Conservation (phyloP, 2,888 invertebrate genomes). For the Epinotia ramella region DNA sequence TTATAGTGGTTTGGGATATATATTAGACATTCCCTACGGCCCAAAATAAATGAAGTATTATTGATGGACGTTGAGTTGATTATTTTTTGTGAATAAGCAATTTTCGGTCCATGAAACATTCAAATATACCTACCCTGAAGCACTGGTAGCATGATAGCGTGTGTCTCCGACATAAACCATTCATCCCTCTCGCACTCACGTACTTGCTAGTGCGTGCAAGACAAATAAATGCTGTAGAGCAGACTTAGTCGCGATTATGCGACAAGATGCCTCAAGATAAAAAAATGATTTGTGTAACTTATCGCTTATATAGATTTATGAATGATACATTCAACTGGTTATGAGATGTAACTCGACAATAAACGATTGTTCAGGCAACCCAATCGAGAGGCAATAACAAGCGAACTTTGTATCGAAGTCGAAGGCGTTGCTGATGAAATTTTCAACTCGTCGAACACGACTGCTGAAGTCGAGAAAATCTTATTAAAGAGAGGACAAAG, state of each 20-base stretch:
- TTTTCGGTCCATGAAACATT: too few relatives aligned
- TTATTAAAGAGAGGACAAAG: slow-evolving; percentile 52
- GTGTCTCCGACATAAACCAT: too few relatives aligned
- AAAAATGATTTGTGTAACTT: too few relatives aligned
- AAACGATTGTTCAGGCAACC: slow-evolving; percentile 14
- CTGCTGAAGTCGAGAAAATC: slow-evolving; percentile 49
- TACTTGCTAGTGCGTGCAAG: too few relatives aligned
- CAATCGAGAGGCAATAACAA: slow-evolving; percentile 45
- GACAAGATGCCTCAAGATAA: not conserved
- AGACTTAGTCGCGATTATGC: too few relatives aligned
- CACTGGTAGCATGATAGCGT: too few relatives aligned
- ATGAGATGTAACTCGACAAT: not conserved
- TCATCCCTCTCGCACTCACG: too few relatives aligned
- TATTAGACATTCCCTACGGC: slow-evolving; percentile 1
- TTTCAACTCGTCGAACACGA: slow-evolving; percentile 48
- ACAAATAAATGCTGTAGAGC: too few relatives aligned
- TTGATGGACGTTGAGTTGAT: not conserved
- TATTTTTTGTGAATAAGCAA: not conserved
- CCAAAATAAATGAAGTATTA: not conserved
- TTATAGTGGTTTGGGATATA: slow-evolving; percentile 23
- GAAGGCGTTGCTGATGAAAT: slow-evolving; percentile 48
- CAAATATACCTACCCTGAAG: too few relatives aligned
- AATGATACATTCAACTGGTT: not conserved
- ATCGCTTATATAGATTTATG: not conserved
- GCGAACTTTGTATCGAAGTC: slow-evolving; percentile 50